Evolutionary conservation across 2,888 invertebrate species (phyloP), one percentile per base, ranked within the genome.

Genomic region (Megastigmus dorsalis): DNA sequence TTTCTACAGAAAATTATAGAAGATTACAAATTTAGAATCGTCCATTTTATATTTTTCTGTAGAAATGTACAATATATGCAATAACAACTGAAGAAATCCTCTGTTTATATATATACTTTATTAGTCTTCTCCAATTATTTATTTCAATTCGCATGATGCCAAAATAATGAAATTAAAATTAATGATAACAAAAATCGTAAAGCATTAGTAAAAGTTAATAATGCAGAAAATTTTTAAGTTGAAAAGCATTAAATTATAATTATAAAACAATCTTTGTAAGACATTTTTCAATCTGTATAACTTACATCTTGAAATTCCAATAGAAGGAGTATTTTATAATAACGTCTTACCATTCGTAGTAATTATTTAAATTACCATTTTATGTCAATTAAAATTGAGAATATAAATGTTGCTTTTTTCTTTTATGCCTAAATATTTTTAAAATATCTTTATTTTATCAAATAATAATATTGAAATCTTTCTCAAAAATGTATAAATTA

Each of bases 121-220:
- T 52, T 55, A 41, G 48, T 30, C 45, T 71, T 57, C 65, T 60
- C 13, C 5, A 70, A 63, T 54, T 66, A 66, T 75, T 48, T 52
- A 55, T 52, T 67, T 59, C 48, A 55, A 67, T 75, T 66, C 55
- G 50, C 50, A 71, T 67, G 60, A 62, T 75, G 75, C 75, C 75
- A 75, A 75, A 75, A 55, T 55, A 15, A 71, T 23, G 45, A 48
- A 50, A 45, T 67, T 26, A 41, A 41, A 66, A 59, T 20, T 7
- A 67, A 67, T 20, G 7, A 45, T 41, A 45, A 30, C 41, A 43
- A 54, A n/a, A 23, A 9, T 41, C 33, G 23, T 48, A 26, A 62
- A 26, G 26, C 7, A 6, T 43, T 55, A 52, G 65, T 30, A 28
- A 62, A 48, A 52, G 10, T 28, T 33, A 33, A 43, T 45, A 30